Conservation (phyloP, 2,797 vertebrate genomes). For the Myoxocephalus aenaeus region DNA sequence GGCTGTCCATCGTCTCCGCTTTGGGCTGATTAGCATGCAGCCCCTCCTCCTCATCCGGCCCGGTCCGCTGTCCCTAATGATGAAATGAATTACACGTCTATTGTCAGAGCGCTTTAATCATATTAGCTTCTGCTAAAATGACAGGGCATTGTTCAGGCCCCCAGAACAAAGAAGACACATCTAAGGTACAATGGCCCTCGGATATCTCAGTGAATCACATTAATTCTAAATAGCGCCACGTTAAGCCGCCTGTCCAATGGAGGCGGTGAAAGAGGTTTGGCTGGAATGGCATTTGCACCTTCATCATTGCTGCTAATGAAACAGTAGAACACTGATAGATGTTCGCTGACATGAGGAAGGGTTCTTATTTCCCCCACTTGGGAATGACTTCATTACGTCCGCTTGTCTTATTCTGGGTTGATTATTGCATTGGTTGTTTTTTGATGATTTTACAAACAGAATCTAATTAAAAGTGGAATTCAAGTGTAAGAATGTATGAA, state of each 20-base stretch:
- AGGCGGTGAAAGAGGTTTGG: constrained; percentile 64
- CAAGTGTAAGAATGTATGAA: constrained; percentile 2
- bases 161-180: constrained; percentile 85
- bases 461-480: constrained; percentile 33
- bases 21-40: constrained; percentile 67
- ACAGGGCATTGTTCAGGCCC: constrained; percentile 81
- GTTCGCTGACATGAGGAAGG: constrained; percentile 36
- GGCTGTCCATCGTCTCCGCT: constrained; percentile 49
- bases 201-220: constrained; percentile 83
- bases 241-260: constrained; percentile 74
- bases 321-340: constrained; percentile 65
- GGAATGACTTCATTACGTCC: constrained; percentile 53
- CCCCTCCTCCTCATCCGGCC: constrained; percentile 58
- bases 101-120: constrained; percentile 86
- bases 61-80: constrained; percentile 73
- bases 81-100: constrained; percentile 83
- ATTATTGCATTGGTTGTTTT: constrained; percentile 37
- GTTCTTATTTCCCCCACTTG: constrained; percentile 8
- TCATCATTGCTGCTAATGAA: constrained; percentile 75
- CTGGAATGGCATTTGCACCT: constrained; percentile 71
- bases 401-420: constrained; percentile 28
- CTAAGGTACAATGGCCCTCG: constrained; percentile 83
- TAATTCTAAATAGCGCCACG: constrained; percentile 81
- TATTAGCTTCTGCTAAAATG: constrained; percentile 83
- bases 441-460: constrained; percentile 20